Evolutionary conservation across 1,140 invertebrate genomes (phyloP).

Genomic region (Bombus sylvicola): DNA sequence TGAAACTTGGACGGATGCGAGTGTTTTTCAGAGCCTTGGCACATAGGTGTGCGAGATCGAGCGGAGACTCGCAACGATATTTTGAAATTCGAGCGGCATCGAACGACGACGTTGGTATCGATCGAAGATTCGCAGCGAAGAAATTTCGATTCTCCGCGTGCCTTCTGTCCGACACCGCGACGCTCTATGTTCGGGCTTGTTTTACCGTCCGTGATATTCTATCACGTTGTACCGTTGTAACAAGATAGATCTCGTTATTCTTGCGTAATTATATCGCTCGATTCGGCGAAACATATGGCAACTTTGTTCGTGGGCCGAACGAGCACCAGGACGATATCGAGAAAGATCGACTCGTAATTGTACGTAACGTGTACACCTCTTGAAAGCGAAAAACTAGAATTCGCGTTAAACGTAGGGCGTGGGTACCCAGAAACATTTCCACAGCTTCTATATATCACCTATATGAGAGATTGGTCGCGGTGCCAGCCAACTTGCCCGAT

Average conservation of each 20-base stretch:
- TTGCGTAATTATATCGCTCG: background rate
- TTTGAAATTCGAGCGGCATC: too few relatives aligned
- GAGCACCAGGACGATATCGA: background rate
- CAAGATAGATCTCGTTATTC: background rate
- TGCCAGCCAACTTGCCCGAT: background rate
- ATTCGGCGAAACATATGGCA: background rate
- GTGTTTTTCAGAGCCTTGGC: background rate
- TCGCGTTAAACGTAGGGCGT: too few relatives aligned
- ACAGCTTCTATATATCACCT: background rate
- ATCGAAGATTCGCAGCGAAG: background rate
- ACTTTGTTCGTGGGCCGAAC: background rate
- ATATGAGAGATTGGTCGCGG: too few relatives aligned
- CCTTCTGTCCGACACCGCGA: too few relatives aligned
- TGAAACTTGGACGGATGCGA: background rate
- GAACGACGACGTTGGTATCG: too few relatives aligned
- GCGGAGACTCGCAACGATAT: rapidly evolving
- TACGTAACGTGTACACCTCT: background rate
- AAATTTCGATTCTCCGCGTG: too few relatives aligned
- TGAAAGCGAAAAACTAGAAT: background rate
- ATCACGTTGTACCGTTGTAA: background rate
- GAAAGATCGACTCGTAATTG: slow-evolving; percentile 18
- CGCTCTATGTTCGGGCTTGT: too few relatives aligned
- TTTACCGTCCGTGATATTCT: background rate
- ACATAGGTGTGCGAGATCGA: too few relatives aligned
- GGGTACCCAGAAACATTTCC: too few relatives aligned